Percentiles rank a stretch among this genome's conserved stretches.
phyloP scores from a whole-genome alignment of 1,140 invertebrate genomes.

The Zaprionus camerounensis region DNA sequence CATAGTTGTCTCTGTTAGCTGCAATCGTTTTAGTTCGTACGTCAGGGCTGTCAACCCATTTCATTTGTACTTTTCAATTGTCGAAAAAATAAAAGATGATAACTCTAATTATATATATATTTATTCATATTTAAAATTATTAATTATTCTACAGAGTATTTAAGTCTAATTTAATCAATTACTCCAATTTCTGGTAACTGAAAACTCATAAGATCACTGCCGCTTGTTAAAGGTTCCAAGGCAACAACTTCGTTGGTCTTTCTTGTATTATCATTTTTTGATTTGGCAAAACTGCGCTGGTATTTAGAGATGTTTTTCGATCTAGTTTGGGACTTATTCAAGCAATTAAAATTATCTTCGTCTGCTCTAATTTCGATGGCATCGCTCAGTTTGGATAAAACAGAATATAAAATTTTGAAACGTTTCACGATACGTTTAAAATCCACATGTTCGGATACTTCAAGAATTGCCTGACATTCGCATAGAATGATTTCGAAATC shows the following conservation, averaged over 20 bases:
- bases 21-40: not conserved
- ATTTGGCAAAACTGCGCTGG: conserved; percentile 30
- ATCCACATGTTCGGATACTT: conserved; percentile 48
- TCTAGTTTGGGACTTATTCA: not conserved
- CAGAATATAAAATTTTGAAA: conserved; percentile 73
- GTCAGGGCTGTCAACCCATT: conserved; percentile 13
- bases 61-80: not conserved
- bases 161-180: conserved; percentile 23
- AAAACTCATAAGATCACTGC: conserved; percentile 58
- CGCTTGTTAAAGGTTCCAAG: conserved; percentile 11
- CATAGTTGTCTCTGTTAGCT: not conserved
- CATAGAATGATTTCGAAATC: conserved; percentile 66
- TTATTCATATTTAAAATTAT: not conserved
- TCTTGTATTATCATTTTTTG: not conserved
- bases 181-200: conserved; percentile 49
- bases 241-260: not conserved
- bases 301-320: not conserved
- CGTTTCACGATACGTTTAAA: conserved; percentile 66
- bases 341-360: not conserved
- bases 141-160: not conserved
- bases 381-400: conserved; percentile 67
- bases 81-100: not conserved
- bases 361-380: conserved; percentile 18
- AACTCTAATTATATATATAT: not conserved
- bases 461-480: conserved; percentile 69